phyloP scores from a whole-genome alignment of 1,140 invertebrate species.

The Calephelis nemesis region DNA sequence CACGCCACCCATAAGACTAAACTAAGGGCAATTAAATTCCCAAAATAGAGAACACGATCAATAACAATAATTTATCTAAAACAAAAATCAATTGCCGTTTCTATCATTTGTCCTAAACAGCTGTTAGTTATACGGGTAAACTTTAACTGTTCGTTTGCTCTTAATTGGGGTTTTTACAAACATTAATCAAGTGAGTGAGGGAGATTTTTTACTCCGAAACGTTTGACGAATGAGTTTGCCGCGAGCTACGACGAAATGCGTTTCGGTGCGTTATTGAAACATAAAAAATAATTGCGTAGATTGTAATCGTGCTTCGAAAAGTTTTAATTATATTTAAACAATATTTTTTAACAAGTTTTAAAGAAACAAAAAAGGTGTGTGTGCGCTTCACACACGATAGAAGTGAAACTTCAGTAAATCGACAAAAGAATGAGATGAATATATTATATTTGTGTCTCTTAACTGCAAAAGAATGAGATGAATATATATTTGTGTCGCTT shows the following conservation, averaged over 20 bases:
- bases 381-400: too few species aligned
- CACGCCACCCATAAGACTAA: not conserved
- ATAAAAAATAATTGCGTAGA: not conserved
- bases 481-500: too few species aligned
- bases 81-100: conserved; percentile 2
- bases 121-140: conserved; percentile 11
- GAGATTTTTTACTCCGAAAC: conserved; percentile 56
- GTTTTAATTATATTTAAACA: too few species aligned
- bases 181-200: conserved; percentile 68
- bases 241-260: conserved; percentile 6
- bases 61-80: conserved; percentile 4
- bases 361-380: too few species aligned
- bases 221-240: not conserved
- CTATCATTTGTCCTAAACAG: conserved; percentile 11
- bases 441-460: too few species aligned
- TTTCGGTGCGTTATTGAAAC: not conserved
- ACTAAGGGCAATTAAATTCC: too few species aligned
- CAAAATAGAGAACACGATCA: too few species aligned
- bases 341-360: too few species aligned
- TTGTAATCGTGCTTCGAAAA: not conserved
- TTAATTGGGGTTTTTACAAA: conserved; percentile 68
- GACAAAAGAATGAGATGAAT: too few species aligned
- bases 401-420: too few species aligned
- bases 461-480: too few species aligned
- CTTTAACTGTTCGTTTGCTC: conserved; percentile 25